A percentile compares a stretch with the other conserved stretches of the same genome.
These are phyloP conservation scores for Sinosuthora webbiana DNA, from an alignment of 2,113 vertebrate species.

Conservation along the genomic window DNA sequence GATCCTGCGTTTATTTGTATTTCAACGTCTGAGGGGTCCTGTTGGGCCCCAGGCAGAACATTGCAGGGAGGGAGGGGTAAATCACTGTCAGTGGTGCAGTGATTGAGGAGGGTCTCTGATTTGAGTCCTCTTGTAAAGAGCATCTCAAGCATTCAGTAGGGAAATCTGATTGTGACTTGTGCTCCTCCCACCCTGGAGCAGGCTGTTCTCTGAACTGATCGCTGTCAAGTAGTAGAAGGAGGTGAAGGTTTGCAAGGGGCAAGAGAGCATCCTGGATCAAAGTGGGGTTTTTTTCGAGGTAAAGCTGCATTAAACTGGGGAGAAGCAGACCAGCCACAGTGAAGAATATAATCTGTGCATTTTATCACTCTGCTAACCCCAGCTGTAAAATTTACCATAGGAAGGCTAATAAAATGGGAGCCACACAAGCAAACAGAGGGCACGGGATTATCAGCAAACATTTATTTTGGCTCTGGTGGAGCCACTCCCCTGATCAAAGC, in stretches of 20 bases:
- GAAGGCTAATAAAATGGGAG: slow-evolving; percentile 48
- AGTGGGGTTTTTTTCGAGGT: not conserved
- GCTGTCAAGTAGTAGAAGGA: not conserved
- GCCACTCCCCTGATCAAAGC: slow-evolving; percentile 32
- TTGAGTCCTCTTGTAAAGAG: not conserved
- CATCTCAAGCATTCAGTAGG: not conserved
- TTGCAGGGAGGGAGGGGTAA: not conserved
- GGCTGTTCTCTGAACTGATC: not conserved
- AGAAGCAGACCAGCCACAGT: not conserved
- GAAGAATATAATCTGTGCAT: not conserved
- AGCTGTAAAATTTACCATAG: slow-evolving; percentile 45
- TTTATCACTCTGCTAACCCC: slow-evolving; percentile 23
- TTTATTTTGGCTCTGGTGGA: slow-evolving; percentile 55
- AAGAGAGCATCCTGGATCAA: not conserved
- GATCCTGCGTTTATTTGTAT: not conserved
- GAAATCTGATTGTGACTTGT: not conserved
- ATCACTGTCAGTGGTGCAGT: not conserved
- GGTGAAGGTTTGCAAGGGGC: not conserved
- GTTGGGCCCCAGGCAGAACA: not conserved
- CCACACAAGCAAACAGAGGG: slow-evolving; percentile 20
- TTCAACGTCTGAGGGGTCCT: not conserved
- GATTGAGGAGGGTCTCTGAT: not conserved
- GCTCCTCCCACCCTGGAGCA: not conserved
- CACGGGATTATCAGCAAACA: slow-evolving; percentile 15
- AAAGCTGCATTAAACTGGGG: not conserved